Percentiles rank a stretch among this genome's conserved stretches.
Evolutionary conservation across 2,888 invertebrate genomes (phyloP).

Genomic region (Malthinus flaveolus): DNA sequence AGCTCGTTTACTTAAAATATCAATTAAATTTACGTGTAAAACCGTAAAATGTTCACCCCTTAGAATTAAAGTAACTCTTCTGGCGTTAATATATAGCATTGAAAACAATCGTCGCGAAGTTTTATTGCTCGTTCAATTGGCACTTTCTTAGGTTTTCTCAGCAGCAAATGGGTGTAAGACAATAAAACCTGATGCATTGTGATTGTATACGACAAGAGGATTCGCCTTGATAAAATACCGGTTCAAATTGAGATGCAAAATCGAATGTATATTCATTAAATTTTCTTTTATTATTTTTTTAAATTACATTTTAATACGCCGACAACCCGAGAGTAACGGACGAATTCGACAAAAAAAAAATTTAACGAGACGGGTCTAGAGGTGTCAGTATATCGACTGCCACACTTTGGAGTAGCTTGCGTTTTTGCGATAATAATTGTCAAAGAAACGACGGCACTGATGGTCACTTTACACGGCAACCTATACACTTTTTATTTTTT

Average conservation of each 20-base stretch:
- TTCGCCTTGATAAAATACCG: slow-evolving; percentile 49
- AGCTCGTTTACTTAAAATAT: slow-evolving; percentile 30
- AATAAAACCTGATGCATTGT: slow-evolving; percentile 57
- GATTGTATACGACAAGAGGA: slow-evolving; percentile 54
- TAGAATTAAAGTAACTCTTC: slow-evolving; percentile 51
- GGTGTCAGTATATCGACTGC: no score
- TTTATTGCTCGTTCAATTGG: slow-evolving; percentile 57
- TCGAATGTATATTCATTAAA: slow-evolving; percentile 47
- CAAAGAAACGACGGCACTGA: no score
- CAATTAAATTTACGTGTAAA: slow-evolving; percentile 34
- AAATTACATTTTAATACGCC: no score
- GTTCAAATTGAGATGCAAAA: slow-evolving; percentile 50
- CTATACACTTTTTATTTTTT: no score
- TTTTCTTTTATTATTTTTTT: slow-evolving; percentile 6
- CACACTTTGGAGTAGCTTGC: no score
- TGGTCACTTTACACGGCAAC: no score
- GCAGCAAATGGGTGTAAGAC: slow-evolving; percentile 54
- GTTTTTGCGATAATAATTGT: no score
- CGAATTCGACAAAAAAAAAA: no score
- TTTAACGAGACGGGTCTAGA: no score
- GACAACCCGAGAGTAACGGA: no score
- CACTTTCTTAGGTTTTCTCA: slow-evolving; percentile 56
- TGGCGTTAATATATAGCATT: slow-evolving; percentile 49
- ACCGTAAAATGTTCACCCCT: slow-evolving; percentile 37
- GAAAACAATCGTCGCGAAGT: slow-evolving; percentile 54